Percentiles rank a stretch among this genome's conserved stretches.
These are phyloP conservation scores for Ochotona curzoniae DNA, from an alignment of 2,113 vertebrate species.

Conservation along the genomic window DNA sequence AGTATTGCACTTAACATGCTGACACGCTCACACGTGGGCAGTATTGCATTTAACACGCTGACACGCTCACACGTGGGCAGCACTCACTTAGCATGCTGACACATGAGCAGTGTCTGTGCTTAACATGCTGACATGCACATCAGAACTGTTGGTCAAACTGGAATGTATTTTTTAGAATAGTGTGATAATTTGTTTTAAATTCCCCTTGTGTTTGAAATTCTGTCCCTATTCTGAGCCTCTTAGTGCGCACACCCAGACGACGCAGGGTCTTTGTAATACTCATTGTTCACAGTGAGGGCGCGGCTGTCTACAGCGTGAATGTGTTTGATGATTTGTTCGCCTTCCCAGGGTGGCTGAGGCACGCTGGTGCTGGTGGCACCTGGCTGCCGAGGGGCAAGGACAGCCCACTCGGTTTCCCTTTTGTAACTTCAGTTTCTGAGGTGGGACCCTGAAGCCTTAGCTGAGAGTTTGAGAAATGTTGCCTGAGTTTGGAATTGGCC, in stretches of 20 bases:
- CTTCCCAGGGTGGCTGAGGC: rapidly evolving
- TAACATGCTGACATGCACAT: background rate
- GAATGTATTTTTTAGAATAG: too few relatives aligned
- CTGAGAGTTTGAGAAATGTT: background rate
- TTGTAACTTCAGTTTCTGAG: background rate
- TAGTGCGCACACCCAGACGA: too few relatives aligned
- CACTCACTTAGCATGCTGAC: too few relatives aligned
- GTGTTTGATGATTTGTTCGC: background rate
- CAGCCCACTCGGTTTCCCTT: background rate
- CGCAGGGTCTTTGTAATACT: rapidly evolving
- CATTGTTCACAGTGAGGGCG: too few relatives aligned
- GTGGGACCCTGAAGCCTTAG: background rate
- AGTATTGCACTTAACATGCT: too few relatives aligned
- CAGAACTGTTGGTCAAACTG: rapidly evolving
- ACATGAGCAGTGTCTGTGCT: too few relatives aligned
- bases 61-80: too few relatives aligned
- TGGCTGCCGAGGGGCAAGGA: background rate
- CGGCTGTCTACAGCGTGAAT: rapidly evolving
- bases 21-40: too few relatives aligned
- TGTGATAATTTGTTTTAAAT: background rate
- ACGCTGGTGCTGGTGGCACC: background rate
- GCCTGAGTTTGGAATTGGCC: background rate
- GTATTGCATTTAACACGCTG: too few relatives aligned
- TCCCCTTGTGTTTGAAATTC: background rate
- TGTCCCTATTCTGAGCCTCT: background rate